Conservation (phyloP, 2,797 vertebrate species). For the Lophura swinhoii region DNA sequence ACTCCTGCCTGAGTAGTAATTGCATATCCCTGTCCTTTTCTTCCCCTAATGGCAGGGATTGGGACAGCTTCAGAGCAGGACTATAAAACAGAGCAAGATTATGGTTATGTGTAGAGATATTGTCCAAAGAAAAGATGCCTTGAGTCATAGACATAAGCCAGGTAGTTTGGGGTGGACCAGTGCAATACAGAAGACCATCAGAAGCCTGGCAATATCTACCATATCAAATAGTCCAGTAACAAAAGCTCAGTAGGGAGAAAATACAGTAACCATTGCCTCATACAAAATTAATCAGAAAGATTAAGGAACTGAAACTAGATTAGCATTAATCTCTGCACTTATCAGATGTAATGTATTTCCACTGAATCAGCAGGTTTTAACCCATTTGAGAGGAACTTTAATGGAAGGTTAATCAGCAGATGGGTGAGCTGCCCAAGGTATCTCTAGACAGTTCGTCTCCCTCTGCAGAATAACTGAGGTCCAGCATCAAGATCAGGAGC, state of each 20-base stretch:
- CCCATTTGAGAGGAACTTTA: background rate
- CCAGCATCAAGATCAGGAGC: background rate
- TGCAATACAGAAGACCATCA: fast-evolving
- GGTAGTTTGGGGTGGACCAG: background rate
- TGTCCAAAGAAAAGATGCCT: background rate
- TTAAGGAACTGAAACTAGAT: background rate
- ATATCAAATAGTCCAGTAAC: fast-evolving
- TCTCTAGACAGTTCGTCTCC: background rate
- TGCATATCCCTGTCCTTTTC: background rate
- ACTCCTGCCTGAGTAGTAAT: background rate
- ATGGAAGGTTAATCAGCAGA: background rate
- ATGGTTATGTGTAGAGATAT: background rate
- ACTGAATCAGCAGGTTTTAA: background rate
- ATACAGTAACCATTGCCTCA: background rate
- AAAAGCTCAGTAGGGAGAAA: background rate
- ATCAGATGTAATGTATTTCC: background rate
- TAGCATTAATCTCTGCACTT: background rate
- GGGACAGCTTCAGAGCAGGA: background rate
- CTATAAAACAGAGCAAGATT: background rate
- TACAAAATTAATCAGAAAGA: background rate
- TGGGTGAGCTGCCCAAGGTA: background rate
- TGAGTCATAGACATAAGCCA: background rate
- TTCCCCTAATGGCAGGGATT: background rate
- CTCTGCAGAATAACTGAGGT: background rate
- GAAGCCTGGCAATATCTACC: background rate